Conservation (phyloP, 2,888 invertebrate genomes). For the Tachina fera region DNA sequence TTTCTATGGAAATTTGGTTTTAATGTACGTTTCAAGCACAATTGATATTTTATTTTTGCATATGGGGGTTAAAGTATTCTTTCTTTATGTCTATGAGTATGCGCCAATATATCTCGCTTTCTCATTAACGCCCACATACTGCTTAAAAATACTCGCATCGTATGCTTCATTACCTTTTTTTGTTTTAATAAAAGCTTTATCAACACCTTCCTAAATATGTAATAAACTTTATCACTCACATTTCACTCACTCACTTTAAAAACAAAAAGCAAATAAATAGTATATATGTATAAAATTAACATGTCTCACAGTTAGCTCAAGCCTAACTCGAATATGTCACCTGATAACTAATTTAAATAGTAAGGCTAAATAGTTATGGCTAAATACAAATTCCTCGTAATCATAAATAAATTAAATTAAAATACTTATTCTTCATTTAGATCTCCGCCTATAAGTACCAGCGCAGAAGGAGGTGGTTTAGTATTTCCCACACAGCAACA, state of each 20-base stretch:
- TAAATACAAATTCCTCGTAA: conserved; percentile 12
- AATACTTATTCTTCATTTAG: conserved; percentile 72
- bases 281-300: background rate
- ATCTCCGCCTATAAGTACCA: conserved; percentile 82
- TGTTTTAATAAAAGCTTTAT: conserved; percentile 33
- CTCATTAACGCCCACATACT: background rate
- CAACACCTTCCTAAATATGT: conserved; percentile 43
- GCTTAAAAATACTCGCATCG: no score
- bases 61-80: no score
- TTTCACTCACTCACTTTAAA: conserved; percentile 1
- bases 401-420: background rate
- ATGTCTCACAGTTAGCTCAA: conserved; percentile 2
- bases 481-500: conserved; percentile 81
- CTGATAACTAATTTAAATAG: conserved; percentile 1
- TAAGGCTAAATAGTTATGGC: conserved; percentile 31
- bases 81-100: no score
- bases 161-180: conserved; percentile 31
- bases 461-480: conserved; percentile 77
- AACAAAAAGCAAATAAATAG: conserved; percentile 4
- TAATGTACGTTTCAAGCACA: no score
- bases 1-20: no score
- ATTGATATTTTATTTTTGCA: no score
- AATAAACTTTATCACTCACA: conserved; percentile 34
- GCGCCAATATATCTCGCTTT: background rate
- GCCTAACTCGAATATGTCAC: background rate